Conservation (phyloP, 2,888 invertebrate genomes). For the Laspeyria flexula region DNA sequence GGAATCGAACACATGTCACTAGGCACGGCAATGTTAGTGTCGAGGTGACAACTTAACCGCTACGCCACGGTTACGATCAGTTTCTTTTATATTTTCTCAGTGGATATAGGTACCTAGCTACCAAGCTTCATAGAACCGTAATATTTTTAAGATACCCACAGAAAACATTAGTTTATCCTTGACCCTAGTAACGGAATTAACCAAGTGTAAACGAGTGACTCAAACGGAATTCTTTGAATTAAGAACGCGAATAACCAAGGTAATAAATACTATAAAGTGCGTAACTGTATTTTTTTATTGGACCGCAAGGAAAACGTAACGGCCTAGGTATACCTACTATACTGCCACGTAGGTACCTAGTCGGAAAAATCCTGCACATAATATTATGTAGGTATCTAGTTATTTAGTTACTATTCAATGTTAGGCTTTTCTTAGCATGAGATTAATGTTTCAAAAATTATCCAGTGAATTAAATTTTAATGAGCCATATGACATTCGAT, state of each 20-base stretch:
- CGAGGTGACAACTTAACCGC: no score
- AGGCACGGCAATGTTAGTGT: no score
- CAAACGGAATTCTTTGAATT: not conserved
- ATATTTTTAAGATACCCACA: not conserved
- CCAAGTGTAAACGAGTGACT: not conserved
- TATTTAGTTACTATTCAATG: no score
- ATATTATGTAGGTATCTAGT: no score
- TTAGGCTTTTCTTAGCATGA: not conserved
- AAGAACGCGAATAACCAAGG: not conserved
- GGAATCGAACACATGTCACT: no score
- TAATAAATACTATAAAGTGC: not conserved
- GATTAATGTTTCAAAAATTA: no score
- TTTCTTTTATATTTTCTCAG: slow-evolving; percentile 14
- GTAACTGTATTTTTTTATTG: not conserved
- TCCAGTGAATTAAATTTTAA: no score
- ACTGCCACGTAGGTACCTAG: not conserved
- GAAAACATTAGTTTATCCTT: not conserved
- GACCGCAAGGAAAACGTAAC: not conserved
- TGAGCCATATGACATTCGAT: not conserved
- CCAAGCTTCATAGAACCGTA: no score
- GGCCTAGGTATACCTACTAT: not conserved
- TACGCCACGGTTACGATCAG: slow-evolving; percentile 89
- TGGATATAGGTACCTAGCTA: not conserved
- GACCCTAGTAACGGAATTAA: not conserved
- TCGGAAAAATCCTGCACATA: not conserved